Conservation (phyloP, 2,113 vertebrate genomes). For the Canis aureus region DNA sequence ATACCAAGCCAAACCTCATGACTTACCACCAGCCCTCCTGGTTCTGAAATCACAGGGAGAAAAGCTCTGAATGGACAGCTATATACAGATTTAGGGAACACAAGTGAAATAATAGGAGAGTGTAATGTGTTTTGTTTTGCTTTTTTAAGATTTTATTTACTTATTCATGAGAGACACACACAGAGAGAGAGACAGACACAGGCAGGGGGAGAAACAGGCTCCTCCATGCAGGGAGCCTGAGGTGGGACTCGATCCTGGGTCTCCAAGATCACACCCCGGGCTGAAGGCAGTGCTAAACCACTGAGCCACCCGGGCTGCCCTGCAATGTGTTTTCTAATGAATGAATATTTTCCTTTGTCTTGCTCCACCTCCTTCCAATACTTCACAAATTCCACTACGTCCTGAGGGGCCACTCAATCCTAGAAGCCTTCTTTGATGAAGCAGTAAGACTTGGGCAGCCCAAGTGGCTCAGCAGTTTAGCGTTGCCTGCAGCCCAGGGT, state of each 20-base stretch:
- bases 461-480: too few species aligned
- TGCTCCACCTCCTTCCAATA: neutral
- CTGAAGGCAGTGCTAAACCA: too few species aligned
- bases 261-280: too few species aligned
- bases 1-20: neutral
- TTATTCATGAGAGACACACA: too few species aligned
- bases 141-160: too few species aligned
- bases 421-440: slow-evolving; percentile 26
- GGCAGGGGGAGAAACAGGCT: too few species aligned
- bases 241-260: too few species aligned
- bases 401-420: slow-evolving; percentile 2
- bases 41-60: neutral
- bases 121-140: neutral
- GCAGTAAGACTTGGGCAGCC: neutral
- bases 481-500: too few species aligned
- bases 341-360: slow-evolving; percentile 24
- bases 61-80: neutral
- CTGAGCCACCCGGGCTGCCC: too few species aligned
- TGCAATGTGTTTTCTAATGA: neutral
- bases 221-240: too few species aligned
- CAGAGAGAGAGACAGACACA: too few species aligned
- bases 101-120: neutral
- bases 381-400: neutral
- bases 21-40: neutral
- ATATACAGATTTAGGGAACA: neutral